These are phyloP conservation scores for Burhinus oedicnemus DNA, from an alignment of 2,113 vertebrate species.

Conservation along the genomic window DNA sequence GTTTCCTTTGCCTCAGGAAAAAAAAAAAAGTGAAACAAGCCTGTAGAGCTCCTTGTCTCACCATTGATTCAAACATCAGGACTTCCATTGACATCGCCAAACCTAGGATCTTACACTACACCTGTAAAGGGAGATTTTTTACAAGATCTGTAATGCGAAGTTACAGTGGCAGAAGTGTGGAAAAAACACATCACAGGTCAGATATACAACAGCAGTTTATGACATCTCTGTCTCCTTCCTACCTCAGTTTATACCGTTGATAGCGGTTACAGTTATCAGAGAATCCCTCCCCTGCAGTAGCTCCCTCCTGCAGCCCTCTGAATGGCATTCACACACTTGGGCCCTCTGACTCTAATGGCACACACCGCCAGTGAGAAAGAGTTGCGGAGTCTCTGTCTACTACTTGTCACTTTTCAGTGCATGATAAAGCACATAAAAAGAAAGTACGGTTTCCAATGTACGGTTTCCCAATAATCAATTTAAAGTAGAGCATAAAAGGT, in stretches of 20 bases:
- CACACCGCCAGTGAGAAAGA: not conserved
- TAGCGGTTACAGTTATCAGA: not conserved
- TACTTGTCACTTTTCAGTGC: not conserved
- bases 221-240: not conserved
- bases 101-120: not conserved
- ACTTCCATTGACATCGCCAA: not conserved
- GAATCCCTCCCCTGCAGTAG: not conserved
- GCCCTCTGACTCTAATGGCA: not conserved
- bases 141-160: not conserved
- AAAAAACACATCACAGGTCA: accelerated
- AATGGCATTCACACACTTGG: not conserved
- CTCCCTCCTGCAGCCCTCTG: not conserved
- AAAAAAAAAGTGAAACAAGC: not conserved
- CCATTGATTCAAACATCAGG: not conserved
- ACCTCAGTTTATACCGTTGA: not conserved
- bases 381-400: not conserved
- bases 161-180: not conserved
- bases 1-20: not conserved
- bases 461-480: not conserved
- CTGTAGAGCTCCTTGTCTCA: not conserved
- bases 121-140: not conserved
- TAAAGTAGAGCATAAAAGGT: not conserved
- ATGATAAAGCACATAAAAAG: not conserved
- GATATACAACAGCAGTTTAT: not conserved
- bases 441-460: not conserved